Evolutionary conservation across 1,140 invertebrate genomes (phyloP).

Genomic region (Oncopeltus fasciatus): DNA sequence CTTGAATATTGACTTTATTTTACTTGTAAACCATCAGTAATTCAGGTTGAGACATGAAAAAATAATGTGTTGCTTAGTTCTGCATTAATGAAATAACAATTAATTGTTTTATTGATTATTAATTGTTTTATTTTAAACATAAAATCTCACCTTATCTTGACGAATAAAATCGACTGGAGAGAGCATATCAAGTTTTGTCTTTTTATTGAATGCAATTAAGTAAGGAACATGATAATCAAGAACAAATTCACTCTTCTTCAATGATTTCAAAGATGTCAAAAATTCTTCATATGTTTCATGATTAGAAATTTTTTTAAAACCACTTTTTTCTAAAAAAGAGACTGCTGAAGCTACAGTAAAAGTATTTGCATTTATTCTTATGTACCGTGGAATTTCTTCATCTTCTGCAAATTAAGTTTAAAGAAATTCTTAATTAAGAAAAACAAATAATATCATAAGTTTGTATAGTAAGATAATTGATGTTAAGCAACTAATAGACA

Average conservation of each 20-base stretch:
- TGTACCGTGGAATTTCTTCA: not conserved
- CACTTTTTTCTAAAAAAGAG: not conserved
- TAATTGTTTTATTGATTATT: not conserved
- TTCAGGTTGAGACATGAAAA: no score
- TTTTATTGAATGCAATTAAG: not conserved
- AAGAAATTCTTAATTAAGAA: not conserved
- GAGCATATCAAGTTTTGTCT: not conserved
- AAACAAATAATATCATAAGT: not conserved
- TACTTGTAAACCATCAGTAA: no score
- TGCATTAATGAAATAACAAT: no score
- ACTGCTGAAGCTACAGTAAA: not conserved
- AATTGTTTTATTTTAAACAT: not conserved
- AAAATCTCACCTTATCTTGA: conserved; percentile 13
- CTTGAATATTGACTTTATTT: no score
- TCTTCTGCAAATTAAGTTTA: not conserved
- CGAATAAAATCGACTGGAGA: not conserved
- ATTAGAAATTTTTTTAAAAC: not conserved
- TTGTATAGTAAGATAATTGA: not conserved
- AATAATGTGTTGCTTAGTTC: no score
- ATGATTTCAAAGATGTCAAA: not conserved
- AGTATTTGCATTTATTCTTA: not conserved
- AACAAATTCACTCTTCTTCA: not conserved
- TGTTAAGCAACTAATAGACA: no score
- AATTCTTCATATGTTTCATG: not conserved
- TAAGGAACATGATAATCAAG: not conserved